phyloP scores from a whole-genome alignment of 2,888 invertebrate genomes.

The Alcis repandata region DNA sequence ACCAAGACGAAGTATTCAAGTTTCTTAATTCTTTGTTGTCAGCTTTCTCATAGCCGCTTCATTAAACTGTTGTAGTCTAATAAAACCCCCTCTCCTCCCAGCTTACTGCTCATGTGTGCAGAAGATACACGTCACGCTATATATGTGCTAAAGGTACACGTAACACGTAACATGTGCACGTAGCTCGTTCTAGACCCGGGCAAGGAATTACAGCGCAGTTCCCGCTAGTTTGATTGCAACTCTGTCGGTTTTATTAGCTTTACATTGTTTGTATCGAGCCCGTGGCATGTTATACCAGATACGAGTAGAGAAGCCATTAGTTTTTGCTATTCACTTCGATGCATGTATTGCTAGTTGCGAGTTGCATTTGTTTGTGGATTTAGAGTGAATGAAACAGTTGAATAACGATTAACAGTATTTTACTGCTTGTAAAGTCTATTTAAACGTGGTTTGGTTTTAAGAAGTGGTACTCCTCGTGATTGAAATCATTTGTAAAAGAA shows the following conservation, averaged over 20 bases:
- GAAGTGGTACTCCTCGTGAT: no score
- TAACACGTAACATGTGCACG: no score
- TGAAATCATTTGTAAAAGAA: no score
- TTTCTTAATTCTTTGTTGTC: no score
- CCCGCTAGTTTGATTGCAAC: conserved; percentile 44
- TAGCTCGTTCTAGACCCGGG: not conserved
- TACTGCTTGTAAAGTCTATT: no score
- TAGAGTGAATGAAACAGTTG: no score
- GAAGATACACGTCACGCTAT: no score
- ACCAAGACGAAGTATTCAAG: no score
- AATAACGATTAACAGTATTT: no score
- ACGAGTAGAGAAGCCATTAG: not conserved
- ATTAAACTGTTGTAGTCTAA: not conserved
- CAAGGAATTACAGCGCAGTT: conserved; percentile 30
- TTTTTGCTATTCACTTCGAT: conserved; percentile 13
- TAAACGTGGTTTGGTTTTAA: no score
- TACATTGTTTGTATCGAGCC: conserved; percentile 34
- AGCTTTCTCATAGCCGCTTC: not conserved
- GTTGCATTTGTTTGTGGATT: no score
- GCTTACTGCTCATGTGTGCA: conserved; percentile 1
- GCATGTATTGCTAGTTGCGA: conserved; percentile 11
- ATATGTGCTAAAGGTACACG: no score
- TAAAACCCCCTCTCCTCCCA: not conserved
- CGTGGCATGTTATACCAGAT: not conserved
- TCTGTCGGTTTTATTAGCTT: conserved; percentile 41